Base-by-base conservation (phyloP, 2,113 vertebrate species). In the Piaya cayana region DNA sequence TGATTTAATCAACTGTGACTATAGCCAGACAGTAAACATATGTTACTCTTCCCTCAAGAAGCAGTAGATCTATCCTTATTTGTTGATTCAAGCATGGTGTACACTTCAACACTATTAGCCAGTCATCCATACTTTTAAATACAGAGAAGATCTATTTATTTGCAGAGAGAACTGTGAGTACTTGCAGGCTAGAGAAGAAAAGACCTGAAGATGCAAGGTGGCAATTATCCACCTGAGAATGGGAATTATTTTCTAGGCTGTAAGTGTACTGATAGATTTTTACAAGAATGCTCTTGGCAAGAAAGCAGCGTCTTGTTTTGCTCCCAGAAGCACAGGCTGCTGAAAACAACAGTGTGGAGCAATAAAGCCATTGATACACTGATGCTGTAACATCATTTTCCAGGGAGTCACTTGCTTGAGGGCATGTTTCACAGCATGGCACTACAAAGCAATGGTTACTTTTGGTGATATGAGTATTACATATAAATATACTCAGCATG, bases 1-100 rank as follows among this genome's bases (percentile, higher is more conserved):
- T 90, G 70, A 94, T 53, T 92, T 96, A 92, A 93, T 95, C 93
- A 90, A 45, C 80, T 89, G 82, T 94, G 87, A 95, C 78, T 90
- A 29, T 45, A 94, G 58, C 82, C 91, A 95, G 82, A 74, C 47
- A 88, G 93, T 80, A 88, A 89, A 86, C 92, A 95, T 88, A 94
- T 88, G 74, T 83, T 90, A 50, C 22, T 85, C 67, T 63, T 88
- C 56, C 82, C 37, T n/a, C 55, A 86, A 91, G 81, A 87, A 90
- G 50, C 84, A 89, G 75, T 92, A 90, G 71, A 93, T 96, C 55
- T 95, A 58, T 52, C 58, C 92, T 82, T 87, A 63, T 92, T 96
- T 97, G 86, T 91, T 94, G 83, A 77, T 75, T 93, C 47, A 80
- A 81, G 55, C 49, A 8, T 70, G 49, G 21, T 77, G 49, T 86